Evolutionary conservation across 1,140 invertebrate species (phyloP).

Genomic region (Protaetia brevitarsis): DNA sequence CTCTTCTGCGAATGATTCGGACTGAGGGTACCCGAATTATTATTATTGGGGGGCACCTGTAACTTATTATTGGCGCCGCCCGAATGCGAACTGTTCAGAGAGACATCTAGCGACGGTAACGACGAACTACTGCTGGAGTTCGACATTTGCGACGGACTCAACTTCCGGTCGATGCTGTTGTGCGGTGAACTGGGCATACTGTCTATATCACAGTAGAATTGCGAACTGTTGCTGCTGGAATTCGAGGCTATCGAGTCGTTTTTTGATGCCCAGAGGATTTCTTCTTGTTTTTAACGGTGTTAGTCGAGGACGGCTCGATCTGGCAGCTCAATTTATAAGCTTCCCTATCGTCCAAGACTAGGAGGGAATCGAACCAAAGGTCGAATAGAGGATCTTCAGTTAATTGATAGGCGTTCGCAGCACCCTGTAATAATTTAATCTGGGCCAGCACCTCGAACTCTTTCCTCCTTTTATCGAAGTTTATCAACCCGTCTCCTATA

Average conservation of each 20-base stretch:
- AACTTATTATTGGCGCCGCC: constrained; percentile 47
- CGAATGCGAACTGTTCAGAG: constrained; percentile 61
- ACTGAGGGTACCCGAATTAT: constrained; percentile 54
- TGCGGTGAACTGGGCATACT: constrained; percentile 67
- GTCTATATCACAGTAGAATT: constrained; percentile 80
- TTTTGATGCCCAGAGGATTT: constrained; percentile 65
- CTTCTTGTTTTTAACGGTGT: constrained; percentile 44
- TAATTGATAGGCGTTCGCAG: constrained; percentile 95
- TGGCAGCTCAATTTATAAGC: constrained; percentile 88
- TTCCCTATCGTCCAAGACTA: constrained; percentile 86
- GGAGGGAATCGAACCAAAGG: constrained; percentile 88
- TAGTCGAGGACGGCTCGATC: constrained; percentile 71
- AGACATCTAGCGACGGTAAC: constrained; percentile 69
- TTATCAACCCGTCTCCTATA: constrained; percentile 81
- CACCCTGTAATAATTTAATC: constrained; percentile 93
- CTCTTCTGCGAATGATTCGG: constrained; percentile 61
- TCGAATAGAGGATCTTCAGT: constrained; percentile 80
- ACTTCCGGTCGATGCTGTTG: constrained; percentile 72
- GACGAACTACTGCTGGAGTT: constrained; percentile 79
- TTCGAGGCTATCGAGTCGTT: constrained; percentile 90
- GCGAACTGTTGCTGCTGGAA: constrained; percentile 79
- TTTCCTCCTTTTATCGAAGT: constrained; percentile 97
- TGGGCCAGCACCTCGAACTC: constrained; percentile 98
- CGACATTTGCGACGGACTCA: constrained; percentile 71
- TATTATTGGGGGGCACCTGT: constrained; percentile 47